A percentile compares a stretch with the other conserved stretches of the same genome.
phyloP scores from a whole-genome alignment of 1,140 invertebrate species.

The Drosophila triauraria region DNA sequence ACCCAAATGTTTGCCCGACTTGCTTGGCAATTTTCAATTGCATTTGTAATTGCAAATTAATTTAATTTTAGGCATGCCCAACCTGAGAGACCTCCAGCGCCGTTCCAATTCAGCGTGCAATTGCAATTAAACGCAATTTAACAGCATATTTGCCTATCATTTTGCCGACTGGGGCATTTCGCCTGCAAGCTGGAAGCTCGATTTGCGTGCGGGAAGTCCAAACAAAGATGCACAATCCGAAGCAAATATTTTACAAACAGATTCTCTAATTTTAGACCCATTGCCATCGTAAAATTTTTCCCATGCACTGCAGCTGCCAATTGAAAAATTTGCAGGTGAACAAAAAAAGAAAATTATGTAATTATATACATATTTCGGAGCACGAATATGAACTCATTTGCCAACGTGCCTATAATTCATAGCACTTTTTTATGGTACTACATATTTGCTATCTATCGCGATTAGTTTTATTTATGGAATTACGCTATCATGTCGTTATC shows the following conservation, averaged over 20 bases:
- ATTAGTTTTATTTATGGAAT: constrained; percentile 18
- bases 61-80: constrained; percentile 55
- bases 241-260: constrained; percentile 17
- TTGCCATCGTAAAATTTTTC: constrained; percentile 15
- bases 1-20: constrained; percentile 9
- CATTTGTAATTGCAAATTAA: constrained; percentile 72
- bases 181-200: constrained; percentile 6
- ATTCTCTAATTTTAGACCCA: constrained; percentile 27
- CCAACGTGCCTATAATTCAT: constrained; percentile 44
- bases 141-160: constrained; percentile 31
- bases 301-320: constrained; percentile 13
- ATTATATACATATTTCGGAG: constrained; percentile 14
- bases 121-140: constrained; percentile 55
- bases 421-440: constrained; percentile 4
- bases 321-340: constrained; percentile 33
- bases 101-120: constrained; percentile 29
- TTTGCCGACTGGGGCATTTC: neutral
- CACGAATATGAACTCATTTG: constrained; percentile 48
- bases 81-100: constrained; percentile 9
- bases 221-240: constrained; percentile 12
- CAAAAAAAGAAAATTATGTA: constrained; percentile 35
- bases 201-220: constrained; percentile 14
- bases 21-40: constrained; percentile 28
- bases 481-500: constrained; percentile 24
- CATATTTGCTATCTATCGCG: constrained; percentile 12